Conservation (phyloP, 2,797 vertebrate genomes). For the Sandelia bainsii region DNA sequence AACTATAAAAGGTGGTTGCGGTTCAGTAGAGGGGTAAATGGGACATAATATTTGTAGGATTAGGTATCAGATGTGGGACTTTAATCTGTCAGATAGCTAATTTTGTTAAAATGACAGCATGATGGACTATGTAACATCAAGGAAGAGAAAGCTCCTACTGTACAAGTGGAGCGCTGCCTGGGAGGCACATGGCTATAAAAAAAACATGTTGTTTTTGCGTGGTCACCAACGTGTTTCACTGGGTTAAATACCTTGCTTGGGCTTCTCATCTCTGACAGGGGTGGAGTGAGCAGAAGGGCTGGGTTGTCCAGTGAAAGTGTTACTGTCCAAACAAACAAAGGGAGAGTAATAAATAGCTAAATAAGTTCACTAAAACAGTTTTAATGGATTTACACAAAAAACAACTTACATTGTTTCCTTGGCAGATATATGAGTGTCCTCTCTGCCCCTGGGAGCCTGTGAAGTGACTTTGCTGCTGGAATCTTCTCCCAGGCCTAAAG, state of each 20-base stretch:
- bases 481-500: slow-evolving; percentile 38
- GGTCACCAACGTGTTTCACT: background rate
- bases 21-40: background rate
- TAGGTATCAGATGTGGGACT: background rate
- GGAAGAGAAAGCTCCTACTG: background rate
- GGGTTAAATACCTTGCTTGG: slow-evolving; percentile 61
- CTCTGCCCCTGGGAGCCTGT: slow-evolving; percentile 46
- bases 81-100: background rate
- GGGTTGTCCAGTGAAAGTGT: slow-evolving; percentile 21
- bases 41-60: background rate
- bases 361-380: background rate
- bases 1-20: background rate
- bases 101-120: too few species aligned
- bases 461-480: slow-evolving; percentile 73
- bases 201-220: background rate
- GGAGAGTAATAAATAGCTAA: background rate
- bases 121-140: background rate
- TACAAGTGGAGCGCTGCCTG: background rate
- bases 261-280: slow-evolving; percentile 62
- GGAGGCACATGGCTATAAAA: background rate
- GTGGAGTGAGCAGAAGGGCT: slow-evolving; percentile 42
- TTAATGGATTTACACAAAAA: background rate
- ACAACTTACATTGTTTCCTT: slow-evolving; percentile 71
- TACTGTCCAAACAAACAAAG: slow-evolving; percentile 42
- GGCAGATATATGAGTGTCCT: slow-evolving; percentile 22